Evolutionary conservation across 2,888 invertebrate species (phyloP).

Genomic region (Romanomermis culicivorax): DNA sequence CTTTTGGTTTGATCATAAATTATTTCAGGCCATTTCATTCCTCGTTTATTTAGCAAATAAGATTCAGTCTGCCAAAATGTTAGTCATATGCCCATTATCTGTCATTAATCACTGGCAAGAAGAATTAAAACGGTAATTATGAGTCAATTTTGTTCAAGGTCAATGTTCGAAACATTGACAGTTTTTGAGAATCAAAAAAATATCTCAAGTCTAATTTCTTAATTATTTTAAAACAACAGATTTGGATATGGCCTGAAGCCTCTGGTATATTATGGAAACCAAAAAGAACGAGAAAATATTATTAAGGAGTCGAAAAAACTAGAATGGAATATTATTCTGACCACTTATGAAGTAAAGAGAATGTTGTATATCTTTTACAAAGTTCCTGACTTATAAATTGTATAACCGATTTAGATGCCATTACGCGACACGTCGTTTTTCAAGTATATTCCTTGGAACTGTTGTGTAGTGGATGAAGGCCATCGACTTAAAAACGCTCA

Average conservation of each 20-base stretch:
- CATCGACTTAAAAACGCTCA: constrained; percentile 89
- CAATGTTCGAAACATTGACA: no score
- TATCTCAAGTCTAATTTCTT: constrained; percentile 1
- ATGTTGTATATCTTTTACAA: no score
- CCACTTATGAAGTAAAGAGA: constrained; percentile 30
- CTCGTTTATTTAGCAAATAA: not conserved
- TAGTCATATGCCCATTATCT: constrained; percentile 85
- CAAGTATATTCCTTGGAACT: constrained; percentile 70
- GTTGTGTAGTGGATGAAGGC: constrained; percentile 90
- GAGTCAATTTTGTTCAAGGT: no score
- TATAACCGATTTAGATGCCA: no score
- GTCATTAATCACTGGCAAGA: constrained; percentile 97
- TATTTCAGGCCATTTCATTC: not conserved
- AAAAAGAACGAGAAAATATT: constrained; percentile 24
- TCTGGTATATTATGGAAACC: constrained; percentile 26
- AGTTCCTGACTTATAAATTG: no score
- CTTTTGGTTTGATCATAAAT: not conserved
- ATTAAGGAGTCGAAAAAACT: constrained; percentile 15
- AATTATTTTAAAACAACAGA: constrained; percentile 20
- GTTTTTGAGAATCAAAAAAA: constrained; percentile 23
- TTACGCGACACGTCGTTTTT: constrained; percentile 82
- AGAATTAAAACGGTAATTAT: no score
- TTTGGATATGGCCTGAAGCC: constrained; percentile 28
- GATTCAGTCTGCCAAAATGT: no score
- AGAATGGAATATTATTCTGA: constrained; percentile 27